phyloP scores from a whole-genome alignment of 1,140 invertebrate genomes.

The Scaptomyza hsui region DNA sequence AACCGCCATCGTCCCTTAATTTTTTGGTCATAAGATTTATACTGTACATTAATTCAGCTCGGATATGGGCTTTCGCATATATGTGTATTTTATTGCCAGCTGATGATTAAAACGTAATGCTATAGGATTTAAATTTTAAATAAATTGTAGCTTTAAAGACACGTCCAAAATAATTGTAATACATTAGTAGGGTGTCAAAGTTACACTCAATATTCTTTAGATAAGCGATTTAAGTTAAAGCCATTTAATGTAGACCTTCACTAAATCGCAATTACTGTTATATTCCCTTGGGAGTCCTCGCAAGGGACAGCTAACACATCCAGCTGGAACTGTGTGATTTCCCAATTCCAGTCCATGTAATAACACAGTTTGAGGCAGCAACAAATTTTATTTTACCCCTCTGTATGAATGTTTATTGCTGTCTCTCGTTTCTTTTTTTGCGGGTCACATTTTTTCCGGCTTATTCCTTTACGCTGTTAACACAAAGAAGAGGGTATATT shows the following conservation, averaged over 20 bases:
- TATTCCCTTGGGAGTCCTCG: too few species aligned
- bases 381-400: neutral
- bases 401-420: too few species aligned
- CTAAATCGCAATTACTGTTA: neutral
- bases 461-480: neutral
- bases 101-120: too few species aligned
- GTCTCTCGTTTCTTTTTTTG: neutral
- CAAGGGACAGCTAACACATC: too few species aligned
- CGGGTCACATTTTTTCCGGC: neutral
- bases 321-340: too few species aligned
- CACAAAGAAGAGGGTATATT: neutral
- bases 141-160: too few species aligned
- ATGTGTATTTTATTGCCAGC: too few species aligned
- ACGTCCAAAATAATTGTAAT: too few species aligned
- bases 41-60: slow-evolving; percentile 60
- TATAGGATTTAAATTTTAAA: too few species aligned
- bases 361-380: neutral
- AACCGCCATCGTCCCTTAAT: slow-evolving; percentile 45
- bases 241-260: neutral
- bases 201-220: neutral
- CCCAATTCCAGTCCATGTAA: neutral
- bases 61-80: slow-evolving; percentile 28
- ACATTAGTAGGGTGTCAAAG: neutral
- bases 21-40: slow-evolving; percentile 60
- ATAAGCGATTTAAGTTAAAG: neutral